phyloP scores from a whole-genome alignment of 1,140 invertebrate species.

The Diabrotica virgifera region DNA sequence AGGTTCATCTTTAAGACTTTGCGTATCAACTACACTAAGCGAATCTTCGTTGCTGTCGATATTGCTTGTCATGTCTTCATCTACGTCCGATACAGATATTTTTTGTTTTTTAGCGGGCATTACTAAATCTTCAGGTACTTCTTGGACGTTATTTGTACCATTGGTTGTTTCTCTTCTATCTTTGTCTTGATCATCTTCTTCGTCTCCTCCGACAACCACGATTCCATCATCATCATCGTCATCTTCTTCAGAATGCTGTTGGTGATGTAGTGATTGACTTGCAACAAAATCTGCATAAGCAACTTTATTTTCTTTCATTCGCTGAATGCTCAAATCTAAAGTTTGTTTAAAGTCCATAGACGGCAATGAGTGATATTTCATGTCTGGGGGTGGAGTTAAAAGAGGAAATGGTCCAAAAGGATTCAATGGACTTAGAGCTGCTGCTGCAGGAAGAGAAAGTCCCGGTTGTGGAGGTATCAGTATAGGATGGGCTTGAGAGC shows the following conservation, averaged over 20 bases:
- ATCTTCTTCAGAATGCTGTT: slow-evolving; percentile 49
- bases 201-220: slow-evolving; percentile 60
- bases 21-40: slow-evolving; percentile 55
- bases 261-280: slow-evolving; percentile 43
- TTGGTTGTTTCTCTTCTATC: slow-evolving; percentile 34
- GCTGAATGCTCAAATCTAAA: slow-evolving; percentile 48
- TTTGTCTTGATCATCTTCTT: slow-evolving; percentile 54
- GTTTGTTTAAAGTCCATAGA: slow-evolving; percentile 68
- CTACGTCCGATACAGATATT: slow-evolving; percentile 60
- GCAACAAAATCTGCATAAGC: slow-evolving; percentile 49
- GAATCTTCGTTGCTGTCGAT: slow-evolving; percentile 74
- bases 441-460: slow-evolving; percentile 55
- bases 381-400: slow-evolving; percentile 69
- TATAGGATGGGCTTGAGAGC: slow-evolving; percentile 78
- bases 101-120: slow-evolving; percentile 61
- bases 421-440: slow-evolving; percentile 62
- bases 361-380: slow-evolving; percentile 60
- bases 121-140: slow-evolving; percentile 67
- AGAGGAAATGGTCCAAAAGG: slow-evolving; percentile 75
- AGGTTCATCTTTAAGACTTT: slow-evolving; percentile 53
- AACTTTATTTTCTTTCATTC: slow-evolving; percentile 62
- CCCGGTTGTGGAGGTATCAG: slow-evolving; percentile 71
- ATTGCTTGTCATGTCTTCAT: slow-evolving; percentile 65
- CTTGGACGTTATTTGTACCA: slow-evolving; percentile 30
- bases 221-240: slow-evolving; percentile 62